Evolutionary conservation across 2,113 vertebrate genomes (phyloP).

Genomic region (Phycodurus eques): DNA sequence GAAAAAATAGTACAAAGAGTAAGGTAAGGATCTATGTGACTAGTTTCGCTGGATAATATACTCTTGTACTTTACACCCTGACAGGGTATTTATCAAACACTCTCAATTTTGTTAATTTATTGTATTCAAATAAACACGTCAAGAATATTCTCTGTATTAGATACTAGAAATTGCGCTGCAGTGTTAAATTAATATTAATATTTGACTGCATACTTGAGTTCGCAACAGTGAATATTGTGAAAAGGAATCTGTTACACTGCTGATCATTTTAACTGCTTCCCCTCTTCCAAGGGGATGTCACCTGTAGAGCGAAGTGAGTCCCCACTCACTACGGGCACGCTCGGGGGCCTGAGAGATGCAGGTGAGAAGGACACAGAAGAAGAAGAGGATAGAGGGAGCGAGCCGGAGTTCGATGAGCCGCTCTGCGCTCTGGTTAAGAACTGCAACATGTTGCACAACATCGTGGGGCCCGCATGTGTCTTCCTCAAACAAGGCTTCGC

Average conservation of each 20-base stretch:
- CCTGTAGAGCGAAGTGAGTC: conserved; percentile 40
- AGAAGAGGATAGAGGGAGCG: conserved; percentile 56
- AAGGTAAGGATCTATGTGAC: conserved; percentile 64
- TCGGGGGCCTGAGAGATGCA: conserved; percentile 41
- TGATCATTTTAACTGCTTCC: conserved; percentile 31
- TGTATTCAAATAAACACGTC: not conserved
- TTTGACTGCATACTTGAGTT: not conserved
- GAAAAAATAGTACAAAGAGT: conserved; percentile 62
- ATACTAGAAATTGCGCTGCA: not conserved
- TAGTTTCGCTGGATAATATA: not conserved
- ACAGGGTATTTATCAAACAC: not conserved
- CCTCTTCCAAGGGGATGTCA: conserved; percentile 55
- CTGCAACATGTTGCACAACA: conserved; percentile 75
- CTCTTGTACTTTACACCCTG: not conserved
- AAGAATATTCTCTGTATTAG: not conserved
- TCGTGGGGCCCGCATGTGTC: conserved; percentile 77
- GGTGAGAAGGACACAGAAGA: conserved; percentile 62
- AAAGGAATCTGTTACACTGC: not conserved
- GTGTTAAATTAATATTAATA: not conserved
- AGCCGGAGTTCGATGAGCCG: conserved; percentile 64
- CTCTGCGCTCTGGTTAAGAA: conserved; percentile 74
- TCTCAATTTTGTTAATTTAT: not conserved
- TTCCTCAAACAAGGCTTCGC: conserved; percentile 76
- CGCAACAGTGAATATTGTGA: not conserved
- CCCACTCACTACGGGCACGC: conserved; percentile 53